These are phyloP conservation scores for Scaptomyza parva DNA, from an alignment of 2,888 invertebrate species.

Conservation along the genomic window DNA sequence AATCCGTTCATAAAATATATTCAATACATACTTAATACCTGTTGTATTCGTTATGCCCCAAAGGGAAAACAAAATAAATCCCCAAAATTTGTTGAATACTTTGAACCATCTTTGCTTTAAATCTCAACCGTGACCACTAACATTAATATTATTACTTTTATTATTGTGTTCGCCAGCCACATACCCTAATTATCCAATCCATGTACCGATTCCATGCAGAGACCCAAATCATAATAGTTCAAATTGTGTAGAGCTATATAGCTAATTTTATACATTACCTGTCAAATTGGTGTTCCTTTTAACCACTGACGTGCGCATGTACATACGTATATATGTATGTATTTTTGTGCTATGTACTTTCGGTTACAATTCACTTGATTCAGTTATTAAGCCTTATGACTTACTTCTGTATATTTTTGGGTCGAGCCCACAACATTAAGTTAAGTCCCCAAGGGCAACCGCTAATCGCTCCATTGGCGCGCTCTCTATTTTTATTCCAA, in stretches of 20 bases:
- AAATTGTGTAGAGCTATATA: neutral
- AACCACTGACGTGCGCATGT: conserved; percentile 49
- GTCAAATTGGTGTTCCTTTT: conserved; percentile 31
- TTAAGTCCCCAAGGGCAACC: conserved; percentile 33
- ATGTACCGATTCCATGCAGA: neutral
- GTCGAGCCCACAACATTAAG: conserved; percentile 26
- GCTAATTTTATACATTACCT: conserved; percentile 26
- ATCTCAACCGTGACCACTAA: conserved; percentile 3
- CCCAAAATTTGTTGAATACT: neutral
- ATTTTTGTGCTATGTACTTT: neutral
- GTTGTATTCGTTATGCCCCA: too few species aligned
- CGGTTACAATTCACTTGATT: conserved; percentile 47
- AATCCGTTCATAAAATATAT: too few species aligned
- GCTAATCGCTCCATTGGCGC: conserved; percentile 64
- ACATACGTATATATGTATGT: neutral
- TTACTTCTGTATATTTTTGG: conserved; percentile 31
- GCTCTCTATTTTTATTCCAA: conserved; percentile 41
- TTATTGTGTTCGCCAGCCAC: neutral
- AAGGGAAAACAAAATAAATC: neutral
- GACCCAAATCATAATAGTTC: neutral
- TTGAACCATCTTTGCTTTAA: neutral
- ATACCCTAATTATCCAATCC: conserved; percentile 21
- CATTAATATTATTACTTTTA: conserved; percentile 6
- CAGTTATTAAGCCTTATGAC: conserved; percentile 64
- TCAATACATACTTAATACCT: too few species aligned